Evolutionary conservation across 2,888 invertebrate species (phyloP).

Genomic region (Leptothorax acervorum): DNA sequence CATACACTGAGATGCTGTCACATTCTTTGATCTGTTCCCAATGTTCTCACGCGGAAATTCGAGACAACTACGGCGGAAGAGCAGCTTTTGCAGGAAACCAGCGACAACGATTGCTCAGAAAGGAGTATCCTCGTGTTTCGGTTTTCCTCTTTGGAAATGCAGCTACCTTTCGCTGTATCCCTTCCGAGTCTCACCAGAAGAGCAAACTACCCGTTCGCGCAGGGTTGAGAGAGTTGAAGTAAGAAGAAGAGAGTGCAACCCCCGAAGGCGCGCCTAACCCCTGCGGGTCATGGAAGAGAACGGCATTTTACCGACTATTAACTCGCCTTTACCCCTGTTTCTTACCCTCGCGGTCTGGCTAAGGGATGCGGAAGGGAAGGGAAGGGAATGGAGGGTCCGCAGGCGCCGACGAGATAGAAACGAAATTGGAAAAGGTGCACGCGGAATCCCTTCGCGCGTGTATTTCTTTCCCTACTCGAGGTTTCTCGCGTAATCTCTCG

Average conservation of each 20-base stretch:
- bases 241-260: conserved; percentile 41
- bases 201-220: conserved; percentile 47
- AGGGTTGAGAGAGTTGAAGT: conserved; percentile 60
- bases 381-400: conserved; percentile 49
- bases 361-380: not conserved
- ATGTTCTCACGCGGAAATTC: conserved; percentile 62
- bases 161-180: conserved; percentile 37
- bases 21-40: not conserved
- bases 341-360: conserved; percentile 63
- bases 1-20: not conserved
- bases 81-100: conserved; percentile 49
- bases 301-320: conserved; percentile 86
- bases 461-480: conserved; percentile 73
- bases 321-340: conserved; percentile 85
- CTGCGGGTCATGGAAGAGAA: conserved; percentile 83
- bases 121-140: conserved; percentile 76
- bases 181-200: conserved; percentile 62
- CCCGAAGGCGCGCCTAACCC: conserved; percentile 70
- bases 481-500: conserved; percentile 77
- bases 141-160: conserved; percentile 57
- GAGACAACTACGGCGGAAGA: conserved; percentile 36
- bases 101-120: conserved; percentile 77
- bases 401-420: conserved; percentile 64
- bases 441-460: conserved; percentile 69
- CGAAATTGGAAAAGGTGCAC: conserved; percentile 61